Conservation (phyloP, 2,113 vertebrate species). For the Alces alces region DNA sequence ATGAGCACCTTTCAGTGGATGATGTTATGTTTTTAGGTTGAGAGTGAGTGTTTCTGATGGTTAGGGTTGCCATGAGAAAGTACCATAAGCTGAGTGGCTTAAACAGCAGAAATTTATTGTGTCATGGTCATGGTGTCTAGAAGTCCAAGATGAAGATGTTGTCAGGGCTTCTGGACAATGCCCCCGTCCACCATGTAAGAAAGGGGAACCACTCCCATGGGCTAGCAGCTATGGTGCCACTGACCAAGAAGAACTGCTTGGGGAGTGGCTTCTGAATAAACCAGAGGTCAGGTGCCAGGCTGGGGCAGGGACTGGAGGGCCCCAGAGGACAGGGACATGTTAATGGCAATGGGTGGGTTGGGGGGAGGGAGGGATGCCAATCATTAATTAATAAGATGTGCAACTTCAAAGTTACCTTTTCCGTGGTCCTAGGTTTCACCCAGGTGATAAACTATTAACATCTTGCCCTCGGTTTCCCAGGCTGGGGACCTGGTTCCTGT, state of each 20-base stretch:
- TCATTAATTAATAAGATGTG: not conserved
- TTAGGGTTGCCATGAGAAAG: not conserved
- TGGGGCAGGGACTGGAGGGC: not conserved
- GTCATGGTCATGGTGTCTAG: not conserved
- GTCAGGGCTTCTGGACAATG: not conserved
- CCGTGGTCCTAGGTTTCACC: not conserved
- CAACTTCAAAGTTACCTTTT: not conserved
- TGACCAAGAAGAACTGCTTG: not conserved
- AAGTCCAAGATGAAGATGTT: not conserved
- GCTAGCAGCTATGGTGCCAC: not conserved
- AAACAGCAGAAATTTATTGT: rapidly evolving
- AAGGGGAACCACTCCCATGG: not conserved
- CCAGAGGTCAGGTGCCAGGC: not conserved
- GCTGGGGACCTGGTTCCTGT: rapidly evolving
- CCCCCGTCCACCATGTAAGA: not conserved
- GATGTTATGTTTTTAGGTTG: rapidly evolving
- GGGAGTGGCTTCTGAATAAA: not conserved
- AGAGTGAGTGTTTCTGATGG: rapidly evolving
- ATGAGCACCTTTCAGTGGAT: rapidly evolving
- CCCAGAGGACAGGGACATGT: not conserved
- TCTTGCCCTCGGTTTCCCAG: not conserved
- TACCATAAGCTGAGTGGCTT: rapidly evolving
- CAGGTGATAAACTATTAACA: not conserved
- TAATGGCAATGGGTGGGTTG: rapidly evolving
- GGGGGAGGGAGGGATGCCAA: not conserved